phyloP scores from a whole-genome alignment of 2,797 vertebrate species.

The Anniella stebbinsi region DNA sequence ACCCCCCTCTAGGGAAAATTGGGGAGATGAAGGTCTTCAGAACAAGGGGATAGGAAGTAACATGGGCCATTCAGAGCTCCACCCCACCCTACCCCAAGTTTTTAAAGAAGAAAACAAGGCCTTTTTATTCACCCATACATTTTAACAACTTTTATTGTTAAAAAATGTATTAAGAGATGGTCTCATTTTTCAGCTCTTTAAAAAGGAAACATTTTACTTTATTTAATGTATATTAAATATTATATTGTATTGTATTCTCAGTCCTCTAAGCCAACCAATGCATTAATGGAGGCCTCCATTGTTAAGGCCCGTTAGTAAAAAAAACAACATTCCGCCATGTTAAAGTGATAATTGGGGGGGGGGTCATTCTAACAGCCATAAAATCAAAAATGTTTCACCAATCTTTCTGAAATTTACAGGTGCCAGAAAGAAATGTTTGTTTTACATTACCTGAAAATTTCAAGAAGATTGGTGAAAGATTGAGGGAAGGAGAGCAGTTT shows the following conservation, averaged over 20 bases:
- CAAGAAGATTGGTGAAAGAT: too few species aligned
- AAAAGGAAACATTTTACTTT: background rate
- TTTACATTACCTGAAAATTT: too few species aligned
- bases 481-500: too few species aligned
- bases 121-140: background rate
- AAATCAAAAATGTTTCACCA: too few species aligned
- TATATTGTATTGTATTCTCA: background rate
- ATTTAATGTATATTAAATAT: background rate
- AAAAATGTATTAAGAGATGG: background rate
- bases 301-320: too few species aligned
- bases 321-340: too few species aligned
- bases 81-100: background rate
- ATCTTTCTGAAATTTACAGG: too few species aligned
- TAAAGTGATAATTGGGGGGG: too few species aligned
- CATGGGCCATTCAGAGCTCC: background rate
- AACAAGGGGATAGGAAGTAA: background rate
- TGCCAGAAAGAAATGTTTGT: too few species aligned
- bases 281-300: too few species aligned
- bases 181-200: background rate
- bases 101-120: background rate
- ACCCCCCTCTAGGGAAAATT: fast-evolving
- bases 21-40: fast-evolving
- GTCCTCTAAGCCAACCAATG: background rate
- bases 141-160: too few species aligned
- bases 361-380: too few species aligned